These are phyloP conservation scores for Anhinga rufa DNA, from an alignment of 2,113 vertebrate species.

Conservation along the genomic window DNA sequence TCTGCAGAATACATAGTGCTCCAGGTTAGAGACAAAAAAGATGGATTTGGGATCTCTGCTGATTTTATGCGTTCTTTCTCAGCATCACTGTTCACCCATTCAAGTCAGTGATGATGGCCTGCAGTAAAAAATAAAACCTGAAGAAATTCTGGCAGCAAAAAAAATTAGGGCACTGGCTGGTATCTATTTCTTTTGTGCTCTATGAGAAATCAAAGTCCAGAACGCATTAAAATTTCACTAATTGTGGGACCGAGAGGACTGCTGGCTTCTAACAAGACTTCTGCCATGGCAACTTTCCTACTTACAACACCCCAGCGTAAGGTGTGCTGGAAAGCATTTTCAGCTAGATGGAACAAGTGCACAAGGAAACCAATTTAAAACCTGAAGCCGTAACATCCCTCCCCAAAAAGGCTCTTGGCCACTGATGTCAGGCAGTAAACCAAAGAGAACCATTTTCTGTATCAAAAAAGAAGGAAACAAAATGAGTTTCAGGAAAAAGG, in stretches of 20 bases:
- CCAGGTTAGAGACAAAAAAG: neutral
- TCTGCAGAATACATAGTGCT: conserved; percentile 69
- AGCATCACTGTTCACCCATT: neutral
- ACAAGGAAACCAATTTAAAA: neutral
- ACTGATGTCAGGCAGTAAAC: neutral
- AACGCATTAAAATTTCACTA: neutral
- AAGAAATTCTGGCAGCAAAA: neutral
- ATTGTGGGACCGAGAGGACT: neutral
- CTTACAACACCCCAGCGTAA: neutral
- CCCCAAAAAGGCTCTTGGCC: neutral
- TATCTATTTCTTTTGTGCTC: neutral
- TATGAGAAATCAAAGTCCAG: neutral
- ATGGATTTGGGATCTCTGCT: neutral
- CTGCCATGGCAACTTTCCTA: neutral
- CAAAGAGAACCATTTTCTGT: neutral
- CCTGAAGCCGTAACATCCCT: neutral
- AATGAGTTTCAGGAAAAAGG: neutral
- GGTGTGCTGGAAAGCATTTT: neutral
- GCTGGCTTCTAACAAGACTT: neutral
- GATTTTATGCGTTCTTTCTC: neutral
- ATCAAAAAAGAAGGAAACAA: neutral
- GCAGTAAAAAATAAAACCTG: neutral
- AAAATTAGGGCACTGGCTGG: neutral
- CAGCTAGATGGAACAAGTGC: neutral
- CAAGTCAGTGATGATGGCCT: neutral